Percentiles rank a stretch among this genome's conserved stretches.
These are phyloP conservation scores for Bombyx huttoni DNA, from an alignment of 2,888 invertebrate species.

Conservation along the genomic window DNA sequence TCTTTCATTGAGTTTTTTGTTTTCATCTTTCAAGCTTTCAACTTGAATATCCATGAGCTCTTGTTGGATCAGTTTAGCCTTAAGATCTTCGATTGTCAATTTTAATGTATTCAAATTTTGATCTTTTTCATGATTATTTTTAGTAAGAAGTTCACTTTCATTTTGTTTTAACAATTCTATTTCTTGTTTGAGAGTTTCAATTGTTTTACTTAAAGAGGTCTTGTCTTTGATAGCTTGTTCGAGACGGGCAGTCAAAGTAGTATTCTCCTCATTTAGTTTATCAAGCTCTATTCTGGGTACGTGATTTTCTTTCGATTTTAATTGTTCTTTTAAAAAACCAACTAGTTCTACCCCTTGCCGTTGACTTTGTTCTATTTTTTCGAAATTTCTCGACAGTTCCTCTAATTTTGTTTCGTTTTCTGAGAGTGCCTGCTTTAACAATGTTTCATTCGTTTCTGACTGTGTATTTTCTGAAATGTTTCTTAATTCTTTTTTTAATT, in stretches of 20 bases:
- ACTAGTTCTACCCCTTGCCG: constrained; percentile 24
- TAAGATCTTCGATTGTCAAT: constrained; percentile 25
- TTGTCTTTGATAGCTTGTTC: constrained; percentile 24
- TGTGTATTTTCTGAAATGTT: constrained; percentile 22
- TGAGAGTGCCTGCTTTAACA: constrained; percentile 34
- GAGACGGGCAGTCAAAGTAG: constrained; percentile 15
- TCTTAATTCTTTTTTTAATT: constrained; percentile 43
- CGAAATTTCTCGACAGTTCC: constrained; percentile 23
- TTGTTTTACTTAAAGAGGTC: constrained; percentile 17
- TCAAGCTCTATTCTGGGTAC: constrained; percentile 12
- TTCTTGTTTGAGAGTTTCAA: constrained; percentile 19
- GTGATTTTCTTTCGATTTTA: constrained; percentile 7
- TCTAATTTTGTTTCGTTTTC: constrained; percentile 28
- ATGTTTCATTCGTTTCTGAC: constrained; percentile 30
- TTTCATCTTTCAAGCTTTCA: constrained; percentile 30
- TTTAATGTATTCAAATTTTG: constrained; percentile 17
- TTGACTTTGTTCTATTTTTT: constrained; percentile 28
- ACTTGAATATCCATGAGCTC: constrained; percentile 27
- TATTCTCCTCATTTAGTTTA: constrained; percentile 21
- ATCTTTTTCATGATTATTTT: constrained; percentile 16
- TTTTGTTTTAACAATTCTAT: constrained; percentile 15
- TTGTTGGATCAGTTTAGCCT: constrained; percentile 24
- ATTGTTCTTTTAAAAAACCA: constrained; percentile 14
- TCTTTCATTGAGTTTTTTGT: constrained; percentile 24
- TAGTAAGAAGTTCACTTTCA: constrained; percentile 22